Evolutionary conservation across 2,113 vertebrate genomes (phyloP).

Genomic region (Sander vitreus): DNA sequence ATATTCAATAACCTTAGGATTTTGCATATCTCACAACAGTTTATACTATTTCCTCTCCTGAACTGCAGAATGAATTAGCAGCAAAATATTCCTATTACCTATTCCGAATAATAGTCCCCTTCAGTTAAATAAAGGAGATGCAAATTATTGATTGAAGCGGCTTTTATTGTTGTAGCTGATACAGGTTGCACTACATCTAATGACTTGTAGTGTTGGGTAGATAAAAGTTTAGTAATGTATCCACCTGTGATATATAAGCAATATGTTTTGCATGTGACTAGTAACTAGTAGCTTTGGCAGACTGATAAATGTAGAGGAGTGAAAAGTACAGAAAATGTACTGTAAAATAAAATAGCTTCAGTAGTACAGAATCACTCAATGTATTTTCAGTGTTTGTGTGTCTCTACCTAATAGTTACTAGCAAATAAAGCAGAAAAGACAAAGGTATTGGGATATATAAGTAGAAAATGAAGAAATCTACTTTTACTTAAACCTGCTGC

Average conservation of each 20-base stretch:
- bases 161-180: background rate
- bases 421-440: background rate
- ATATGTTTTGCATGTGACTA: background rate
- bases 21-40: too few relatives aligned
- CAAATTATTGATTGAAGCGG: slow-evolving; percentile 6
- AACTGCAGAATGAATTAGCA: background rate
- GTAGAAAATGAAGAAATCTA: background rate
- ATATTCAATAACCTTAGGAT: background rate
- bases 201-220: background rate
- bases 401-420: background rate
- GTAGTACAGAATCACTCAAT: background rate
- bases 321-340: background rate
- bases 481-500: background rate
- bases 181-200: background rate
- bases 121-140: background rate
- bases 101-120: background rate
- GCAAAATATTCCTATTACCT: background rate
- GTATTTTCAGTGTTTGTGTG: background rate
- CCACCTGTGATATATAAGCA: background rate
- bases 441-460: background rate
- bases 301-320: background rate
- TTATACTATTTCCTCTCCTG: too few relatives aligned
- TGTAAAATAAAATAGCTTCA: background rate
- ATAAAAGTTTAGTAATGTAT: background rate
- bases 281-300: background rate